Conservation (phyloP, 35 echinoderm and acorn worm genomes). For the Chiridota heheva region DNA sequence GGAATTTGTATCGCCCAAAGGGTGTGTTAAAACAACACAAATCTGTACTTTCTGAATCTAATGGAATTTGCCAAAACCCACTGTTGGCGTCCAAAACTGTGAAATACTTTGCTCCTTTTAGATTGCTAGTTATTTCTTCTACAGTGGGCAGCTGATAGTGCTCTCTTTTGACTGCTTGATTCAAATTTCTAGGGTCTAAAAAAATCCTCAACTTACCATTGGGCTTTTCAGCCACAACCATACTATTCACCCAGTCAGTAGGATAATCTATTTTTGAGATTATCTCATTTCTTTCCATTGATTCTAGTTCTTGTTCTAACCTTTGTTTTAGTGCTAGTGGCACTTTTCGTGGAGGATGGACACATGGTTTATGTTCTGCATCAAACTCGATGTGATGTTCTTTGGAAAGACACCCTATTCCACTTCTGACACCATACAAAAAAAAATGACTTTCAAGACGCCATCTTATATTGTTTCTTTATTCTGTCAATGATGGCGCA, state of each 20-base stretch:
- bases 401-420: background rate
- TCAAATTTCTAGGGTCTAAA: conserved; percentile 35
- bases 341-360: conserved; percentile 40
- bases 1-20: conserved; percentile 31
- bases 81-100: conserved; percentile 16
- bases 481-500: too few species aligned
- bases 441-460: too few species aligned
- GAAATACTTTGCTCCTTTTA: conserved; percentile 26
- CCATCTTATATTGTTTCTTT: too few species aligned
- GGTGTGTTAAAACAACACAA: conserved; percentile 35
- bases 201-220: conserved; percentile 15
- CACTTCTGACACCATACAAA: too few species aligned
- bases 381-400: conserved; percentile 15
- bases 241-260: conserved; percentile 16
- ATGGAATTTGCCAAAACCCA: conserved; percentile 48
- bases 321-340: conserved; percentile 5
- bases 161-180: conserved; percentile 16
- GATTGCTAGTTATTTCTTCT: conserved; percentile 15
- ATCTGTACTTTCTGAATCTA: background rate
- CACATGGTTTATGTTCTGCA: background rate
- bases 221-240: background rate
- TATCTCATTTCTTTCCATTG: background rate
- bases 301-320: conserved; percentile 1
- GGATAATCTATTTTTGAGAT: conserved; percentile 13
- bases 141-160: conserved; percentile 33